Evolutionary conservation across 2,113 vertebrate genomes (phyloP).

Genomic region (Corapipo altera): DNA sequence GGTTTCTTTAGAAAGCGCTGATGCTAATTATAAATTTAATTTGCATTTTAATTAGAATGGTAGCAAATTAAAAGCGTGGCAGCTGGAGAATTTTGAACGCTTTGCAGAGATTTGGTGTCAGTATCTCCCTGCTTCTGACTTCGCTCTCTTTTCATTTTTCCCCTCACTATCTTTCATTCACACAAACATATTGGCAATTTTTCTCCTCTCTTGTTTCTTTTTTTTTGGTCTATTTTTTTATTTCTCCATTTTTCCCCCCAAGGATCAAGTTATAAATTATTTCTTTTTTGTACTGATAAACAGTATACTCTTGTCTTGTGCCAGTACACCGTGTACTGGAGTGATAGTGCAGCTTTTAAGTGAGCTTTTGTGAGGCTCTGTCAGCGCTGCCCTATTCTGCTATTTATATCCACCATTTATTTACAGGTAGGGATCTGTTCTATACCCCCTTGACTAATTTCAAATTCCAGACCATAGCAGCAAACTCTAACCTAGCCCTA

Average conservation of each 20-base stretch:
- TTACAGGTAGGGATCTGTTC: slow-evolving; percentile 53
- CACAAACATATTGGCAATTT: slow-evolving; percentile 75
- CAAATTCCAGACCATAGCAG: neutral
- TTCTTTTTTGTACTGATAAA: slow-evolving; percentile 70
- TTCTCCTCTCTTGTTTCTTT: slow-evolving; percentile 47
- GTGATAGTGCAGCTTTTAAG: slow-evolving; percentile 46
- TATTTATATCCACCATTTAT: slow-evolving; percentile 26
- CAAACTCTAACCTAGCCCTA: slow-evolving; percentile 1
- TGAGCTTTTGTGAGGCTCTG: slow-evolving; percentile 34
- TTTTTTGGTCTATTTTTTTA: slow-evolving; percentile 50
- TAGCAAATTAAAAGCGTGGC: slow-evolving; percentile 99
- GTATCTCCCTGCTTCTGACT: slow-evolving; percentile 82
- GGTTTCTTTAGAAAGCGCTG: slow-evolving; percentile 97
- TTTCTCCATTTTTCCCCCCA: slow-evolving; percentile 28
- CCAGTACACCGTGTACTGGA: slow-evolving; percentile 21
- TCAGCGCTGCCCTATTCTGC: neutral
- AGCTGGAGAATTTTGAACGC: slow-evolving; percentile 99
- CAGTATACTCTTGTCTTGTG: slow-evolving; percentile 54
- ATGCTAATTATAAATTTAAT: slow-evolving; percentile 99
- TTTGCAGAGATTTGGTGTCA: slow-evolving; percentile 87
- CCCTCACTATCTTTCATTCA: slow-evolving; percentile 78
- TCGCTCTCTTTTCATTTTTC: slow-evolving; percentile 71
- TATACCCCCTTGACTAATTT: slow-evolving; percentile 5
- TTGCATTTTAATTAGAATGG: slow-evolving; percentile 99
- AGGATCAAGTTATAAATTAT: slow-evolving; percentile 70